Base-by-base conservation (phyloP, 2,888 invertebrate genomes). In the Aphodius sticticus region DNA sequence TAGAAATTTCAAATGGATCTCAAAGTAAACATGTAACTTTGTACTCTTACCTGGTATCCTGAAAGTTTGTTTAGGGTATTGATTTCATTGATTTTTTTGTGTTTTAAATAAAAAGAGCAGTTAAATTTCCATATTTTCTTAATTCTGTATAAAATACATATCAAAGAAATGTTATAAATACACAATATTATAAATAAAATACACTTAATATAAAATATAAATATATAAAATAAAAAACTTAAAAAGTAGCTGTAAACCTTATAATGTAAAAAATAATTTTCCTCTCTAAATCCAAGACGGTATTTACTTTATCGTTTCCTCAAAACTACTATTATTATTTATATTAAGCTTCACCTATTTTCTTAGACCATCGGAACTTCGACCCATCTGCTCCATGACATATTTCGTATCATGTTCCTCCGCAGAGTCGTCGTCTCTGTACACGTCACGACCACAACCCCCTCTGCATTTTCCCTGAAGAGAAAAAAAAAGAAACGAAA, bases 321-420 rank as follows among this genome's bases (percentile, higher is more conserved):
- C 12, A 53, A 2, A 53, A 53, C 53, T 53, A 53, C 53, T 53
- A 53, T 53, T 53, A 53, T 26, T 26, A 26, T 26, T 26, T 26
- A 26, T 53, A 12, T 53, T 53, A 9, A 53, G 53, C 53, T 53
- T 53, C 53, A 53, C 7, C 37, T 74, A 74, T 35, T 74, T 16
- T 37, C 37, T 74, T 74, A 74, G 37, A 37, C 36, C n/a, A 26
- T 82, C 79, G 74, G 87, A 86, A 83, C 88, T 89, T 79, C 84
- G 82, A 37, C 83, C 84, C 86, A 89, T 86, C 75, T 87, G 87
- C 69, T 87, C 84, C n/a, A 88, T 78, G 3, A 89, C 88, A 82
- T 89, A 89, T 77, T 85, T 82, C 12, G 89, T 89, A 81, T 89
- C 89, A 78, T 83, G 82, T 16, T 86, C 86, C 83, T 89, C 89